Conservation (phyloP, 2,113 vertebrate genomes). For the Mastomys coucha region DNA sequence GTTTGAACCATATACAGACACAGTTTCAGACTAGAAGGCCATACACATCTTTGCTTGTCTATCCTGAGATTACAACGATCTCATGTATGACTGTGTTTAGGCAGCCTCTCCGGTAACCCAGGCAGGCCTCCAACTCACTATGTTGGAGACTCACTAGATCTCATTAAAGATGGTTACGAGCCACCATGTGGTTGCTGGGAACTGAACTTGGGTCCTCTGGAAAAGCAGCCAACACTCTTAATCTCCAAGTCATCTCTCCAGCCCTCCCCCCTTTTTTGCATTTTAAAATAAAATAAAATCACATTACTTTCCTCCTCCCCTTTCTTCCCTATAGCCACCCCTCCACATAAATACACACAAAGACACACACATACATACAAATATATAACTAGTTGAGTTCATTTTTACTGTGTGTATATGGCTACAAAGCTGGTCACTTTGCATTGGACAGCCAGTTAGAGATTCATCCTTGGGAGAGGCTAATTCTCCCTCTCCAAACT, state of each 20-base stretch:
- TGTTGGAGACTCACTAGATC: not conserved
- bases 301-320: not conserved
- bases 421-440: not conserved
- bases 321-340: not conserved
- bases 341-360: too few species aligned
- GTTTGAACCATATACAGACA: not conserved
- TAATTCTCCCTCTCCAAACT: not conserved
- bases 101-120: not conserved
- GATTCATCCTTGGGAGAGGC: not conserved
- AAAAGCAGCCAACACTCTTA: too few species aligned
- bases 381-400: not conserved
- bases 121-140: not conserved
- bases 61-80: not conserved
- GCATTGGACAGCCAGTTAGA: not conserved
- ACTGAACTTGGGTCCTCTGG: too few species aligned
- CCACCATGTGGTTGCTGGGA: not conserved
- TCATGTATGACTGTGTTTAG: not conserved
- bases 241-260: too few species aligned
- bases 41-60: not conserved
- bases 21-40: not conserved
- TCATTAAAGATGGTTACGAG: not conserved
- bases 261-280: not conserved
- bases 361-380: not conserved
- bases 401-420: not conserved
- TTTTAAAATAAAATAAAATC: not conserved